Base-by-base conservation (phyloP, 2,888 invertebrate species). In the Acronicta leporina region DNA sequence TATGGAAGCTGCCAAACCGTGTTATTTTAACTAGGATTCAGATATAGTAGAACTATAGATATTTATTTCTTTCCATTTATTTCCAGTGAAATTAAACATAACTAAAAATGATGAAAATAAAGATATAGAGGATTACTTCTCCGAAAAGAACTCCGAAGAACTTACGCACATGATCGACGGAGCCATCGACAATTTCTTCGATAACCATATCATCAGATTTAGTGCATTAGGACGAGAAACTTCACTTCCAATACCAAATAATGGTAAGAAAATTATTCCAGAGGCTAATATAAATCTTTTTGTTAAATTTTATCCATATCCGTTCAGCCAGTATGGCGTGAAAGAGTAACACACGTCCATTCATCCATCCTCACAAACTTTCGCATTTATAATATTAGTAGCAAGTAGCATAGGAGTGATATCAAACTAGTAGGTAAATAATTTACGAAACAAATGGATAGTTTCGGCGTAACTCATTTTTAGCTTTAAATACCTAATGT, bases 121-220 rank as follows among this genome's bases (percentile, higher is more conserved):
- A 10, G 61, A 61, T 0, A 30, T 10, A 0, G 70, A 75, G 35
- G 78, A 79, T 1, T 56, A 67, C 8, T 66, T 59, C 2, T 25
- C 61, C 1, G 73, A 58, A 0, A 79, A 80, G 7, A 81, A 77
- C 30, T 76, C 90, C 0, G 87, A 90, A 54, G 87, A 91, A 59
- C 69, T 95, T 0, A 87, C 91, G 4, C 79, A 87, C 6, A 75
- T 91, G 73, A 95, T 96, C 40, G 95, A 96, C 55, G 86, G 88
- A 49, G 94, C 94, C 16, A 88, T 96, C 0, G 95, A 95, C 27
- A 85, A 90, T 13, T 96, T 96, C 78, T 96, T 96, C 68, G 93
- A 95, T 46, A 94, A 90, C 14, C 96, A 96, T 67, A 89, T 95
- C 0, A 82, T 96, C 41, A 87, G 85, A 53, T 87, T 93, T 57